phyloP scores from a whole-genome alignment of 2,888 invertebrate species.

The Ochropleura leucogaster region DNA sequence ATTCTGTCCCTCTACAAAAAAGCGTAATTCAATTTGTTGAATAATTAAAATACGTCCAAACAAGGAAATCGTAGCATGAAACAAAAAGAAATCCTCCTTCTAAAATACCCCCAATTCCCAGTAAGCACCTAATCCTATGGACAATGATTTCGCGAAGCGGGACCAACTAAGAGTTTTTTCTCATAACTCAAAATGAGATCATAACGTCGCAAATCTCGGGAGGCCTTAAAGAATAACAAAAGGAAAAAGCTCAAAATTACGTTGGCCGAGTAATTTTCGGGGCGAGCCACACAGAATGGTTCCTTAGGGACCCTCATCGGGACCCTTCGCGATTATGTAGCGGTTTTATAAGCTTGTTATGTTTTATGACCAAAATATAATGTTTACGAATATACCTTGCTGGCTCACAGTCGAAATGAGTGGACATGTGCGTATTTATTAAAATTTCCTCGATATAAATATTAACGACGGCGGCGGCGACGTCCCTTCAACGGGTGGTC shows the following conservation, averaged over 20 bases:
- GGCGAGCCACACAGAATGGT: slow-evolving; percentile 85
- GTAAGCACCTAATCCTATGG: slow-evolving; percentile 85
- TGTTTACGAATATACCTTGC: slow-evolving; percentile 81
- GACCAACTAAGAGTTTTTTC: slow-evolving; percentile 88
- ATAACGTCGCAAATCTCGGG: slow-evolving; percentile 88
- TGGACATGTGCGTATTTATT: slow-evolving; percentile 71
- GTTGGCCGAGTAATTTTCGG: slow-evolving; percentile 88
- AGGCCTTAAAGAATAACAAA: slow-evolving; percentile 88
- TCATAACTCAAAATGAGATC: slow-evolving; percentile 90
- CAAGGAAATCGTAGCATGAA: slow-evolving; percentile 64
- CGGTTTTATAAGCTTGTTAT: slow-evolving; percentile 90
- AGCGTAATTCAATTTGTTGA: slow-evolving; percentile 48
- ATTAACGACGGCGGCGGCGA: slow-evolving; percentile 57
- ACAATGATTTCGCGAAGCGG: slow-evolving; percentile 85
- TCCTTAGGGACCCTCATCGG: slow-evolving; percentile 82
- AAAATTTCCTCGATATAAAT: slow-evolving; percentile 71
- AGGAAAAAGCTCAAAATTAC: slow-evolving; percentile 89
- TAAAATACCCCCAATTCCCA: slow-evolving; percentile 73
- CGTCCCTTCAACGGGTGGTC: slow-evolving; percentile 51
- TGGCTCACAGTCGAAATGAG: slow-evolving; percentile 71
- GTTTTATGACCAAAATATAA: slow-evolving; percentile 86
- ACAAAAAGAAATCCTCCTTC: slow-evolving; percentile 65
- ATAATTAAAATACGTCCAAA: slow-evolving; percentile 65
- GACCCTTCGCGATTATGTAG: slow-evolving; percentile 87
- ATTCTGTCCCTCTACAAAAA: slow-evolving; percentile 10